Conservation (phyloP, 2,888 invertebrate genomes). For the Rutpela maculata region DNA sequence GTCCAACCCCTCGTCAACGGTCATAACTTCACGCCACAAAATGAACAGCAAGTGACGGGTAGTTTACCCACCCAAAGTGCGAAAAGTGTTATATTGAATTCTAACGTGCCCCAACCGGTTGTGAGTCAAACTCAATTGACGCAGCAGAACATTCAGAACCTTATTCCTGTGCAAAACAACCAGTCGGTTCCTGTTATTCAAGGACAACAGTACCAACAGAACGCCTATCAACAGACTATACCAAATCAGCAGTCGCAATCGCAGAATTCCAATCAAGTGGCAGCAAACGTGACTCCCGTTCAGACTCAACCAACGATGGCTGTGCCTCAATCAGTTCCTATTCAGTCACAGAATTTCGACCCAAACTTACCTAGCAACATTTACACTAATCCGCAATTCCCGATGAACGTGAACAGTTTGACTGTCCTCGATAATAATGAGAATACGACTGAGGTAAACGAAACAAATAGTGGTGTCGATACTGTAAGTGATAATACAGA, state of each 20-base stretch:
- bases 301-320: constrained; percentile 48
- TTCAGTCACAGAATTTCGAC: constrained; percentile 58
- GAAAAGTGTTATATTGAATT: constrained; percentile 68
- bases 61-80: constrained; percentile 69
- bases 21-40: constrained; percentile 66
- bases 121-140: constrained; percentile 50
- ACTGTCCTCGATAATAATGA: constrained; percentile 62
- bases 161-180: constrained; percentile 46
- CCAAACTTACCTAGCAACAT: constrained; percentile 65
- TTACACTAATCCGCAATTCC: constrained; percentile 71
- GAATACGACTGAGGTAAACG: constrained; percentile 54
- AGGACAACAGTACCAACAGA: constrained; percentile 57
- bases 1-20: constrained; percentile 71
- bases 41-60: constrained; percentile 62
- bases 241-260: constrained; percentile 45
- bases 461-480: constrained; percentile 58
- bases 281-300: constrained; percentile 44
- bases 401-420: constrained; percentile 69
- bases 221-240: constrained; percentile 66
- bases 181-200: constrained; percentile 50
- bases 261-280: constrained; percentile 45
- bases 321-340: constrained; percentile 43
- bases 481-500: constrained; percentile 63
- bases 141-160: constrained; percentile 54
- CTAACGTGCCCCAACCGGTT: constrained; percentile 52